Evolutionary conservation across 1,140 invertebrate species (phyloP).

Genomic region (Bombus vancouverensis): DNA sequence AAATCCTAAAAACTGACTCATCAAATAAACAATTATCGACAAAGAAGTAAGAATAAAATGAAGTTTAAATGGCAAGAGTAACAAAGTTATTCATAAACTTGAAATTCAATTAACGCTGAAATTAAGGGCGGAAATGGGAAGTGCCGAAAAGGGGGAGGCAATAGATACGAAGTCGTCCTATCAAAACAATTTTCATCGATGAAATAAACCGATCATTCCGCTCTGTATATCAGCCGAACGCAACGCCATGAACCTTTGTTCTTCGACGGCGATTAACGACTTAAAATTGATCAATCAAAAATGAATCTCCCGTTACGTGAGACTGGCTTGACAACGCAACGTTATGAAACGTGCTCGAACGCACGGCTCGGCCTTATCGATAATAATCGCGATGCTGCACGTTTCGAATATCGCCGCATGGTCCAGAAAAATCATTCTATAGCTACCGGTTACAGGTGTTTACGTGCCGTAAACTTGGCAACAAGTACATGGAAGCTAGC

Average conservation of each 20-base stretch:
- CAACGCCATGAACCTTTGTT: background rate
- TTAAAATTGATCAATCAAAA: slow-evolving; percentile 16
- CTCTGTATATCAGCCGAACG: background rate
- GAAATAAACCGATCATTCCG: background rate
- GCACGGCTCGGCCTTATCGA: too few species aligned
- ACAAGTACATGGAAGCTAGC: slow-evolving; percentile 24
- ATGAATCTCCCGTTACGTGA: background rate
- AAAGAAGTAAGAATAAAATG: background rate
- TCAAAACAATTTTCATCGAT: background rate
- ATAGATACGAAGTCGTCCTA: background rate
- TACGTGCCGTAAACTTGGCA: slow-evolving; percentile 44
- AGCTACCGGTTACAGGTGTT: slow-evolving; percentile 35
- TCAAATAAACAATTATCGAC: background rate
- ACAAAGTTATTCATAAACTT: background rate
- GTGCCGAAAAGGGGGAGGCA: fast-evolving
- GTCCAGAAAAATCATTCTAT: background rate
- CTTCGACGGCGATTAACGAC: background rate
- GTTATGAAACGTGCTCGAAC: slow-evolving; percentile 6
- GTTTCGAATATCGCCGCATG: background rate
- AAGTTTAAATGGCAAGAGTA: background rate
- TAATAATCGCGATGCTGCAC: slow-evolving; percentile 1
- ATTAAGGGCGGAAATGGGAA: background rate
- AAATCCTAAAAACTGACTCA: background rate
- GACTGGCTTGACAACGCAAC: background rate
- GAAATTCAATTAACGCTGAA: background rate